A percentile compares a stretch with the other conserved stretches of the same genome.
phyloP scores from a whole-genome alignment of 2,797 vertebrate species.

The Poecilia wingei region DNA sequence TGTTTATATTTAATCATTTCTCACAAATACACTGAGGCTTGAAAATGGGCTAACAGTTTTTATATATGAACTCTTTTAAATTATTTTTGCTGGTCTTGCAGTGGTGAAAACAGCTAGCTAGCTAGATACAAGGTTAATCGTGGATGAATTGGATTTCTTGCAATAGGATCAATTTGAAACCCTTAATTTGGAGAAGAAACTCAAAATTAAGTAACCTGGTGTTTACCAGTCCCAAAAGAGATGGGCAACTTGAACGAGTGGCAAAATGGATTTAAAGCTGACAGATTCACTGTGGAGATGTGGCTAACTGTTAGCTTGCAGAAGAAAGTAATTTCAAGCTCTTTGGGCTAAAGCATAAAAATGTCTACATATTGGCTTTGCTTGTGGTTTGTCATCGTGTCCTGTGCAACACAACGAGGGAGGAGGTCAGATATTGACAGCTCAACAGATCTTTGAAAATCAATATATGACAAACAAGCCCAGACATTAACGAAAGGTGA shows the following conservation, averaged over 20 bases:
- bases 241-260: neutral
- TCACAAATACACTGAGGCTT: neutral
- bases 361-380: neutral
- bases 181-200: neutral
- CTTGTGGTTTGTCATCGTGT: constrained; percentile 28
- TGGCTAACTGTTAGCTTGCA: too few species aligned
- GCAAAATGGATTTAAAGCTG: neutral
- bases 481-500: constrained; percentile 34
- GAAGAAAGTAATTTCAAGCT: too few species aligned
- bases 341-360: neutral
- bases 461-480: constrained; percentile 53
- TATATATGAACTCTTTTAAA: neutral
- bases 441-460: constrained; percentile 31
- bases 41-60: neutral
- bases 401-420: constrained; percentile 45
- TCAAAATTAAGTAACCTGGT: neutral
- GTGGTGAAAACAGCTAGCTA: neutral
- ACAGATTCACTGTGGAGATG: neutral
- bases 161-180: neutral
- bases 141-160: neutral
- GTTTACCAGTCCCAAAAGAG: neutral
- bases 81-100: neutral
- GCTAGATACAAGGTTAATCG: neutral
- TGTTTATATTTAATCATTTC: neutral
- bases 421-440: constrained; percentile 51